Conservation (phyloP, 2,797 vertebrate species). For the Tadarida brasiliensis region DNA sequence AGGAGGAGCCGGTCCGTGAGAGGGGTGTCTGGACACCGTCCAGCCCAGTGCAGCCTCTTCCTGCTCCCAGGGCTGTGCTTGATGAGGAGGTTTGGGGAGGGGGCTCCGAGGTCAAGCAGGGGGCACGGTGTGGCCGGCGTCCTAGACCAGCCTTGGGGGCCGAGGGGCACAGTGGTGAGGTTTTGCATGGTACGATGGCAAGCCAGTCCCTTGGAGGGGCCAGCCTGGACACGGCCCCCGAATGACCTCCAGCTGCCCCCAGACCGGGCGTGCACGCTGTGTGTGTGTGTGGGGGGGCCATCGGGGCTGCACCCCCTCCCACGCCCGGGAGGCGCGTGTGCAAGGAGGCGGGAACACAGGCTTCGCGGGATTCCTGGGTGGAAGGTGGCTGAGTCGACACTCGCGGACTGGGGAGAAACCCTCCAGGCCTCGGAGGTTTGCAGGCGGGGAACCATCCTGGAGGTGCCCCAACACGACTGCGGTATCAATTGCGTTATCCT, state of each 20-base stretch:
- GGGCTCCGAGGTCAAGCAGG: neutral
- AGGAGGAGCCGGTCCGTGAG: rapidly evolving
- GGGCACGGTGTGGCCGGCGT: rapidly evolving
- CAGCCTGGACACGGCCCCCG: neutral
- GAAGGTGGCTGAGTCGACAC: constrained; percentile 85
- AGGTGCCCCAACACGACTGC: constrained; percentile 86
- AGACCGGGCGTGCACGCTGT: too few relatives aligned
- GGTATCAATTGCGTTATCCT: constrained; percentile 86
- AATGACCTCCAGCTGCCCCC: neutral
- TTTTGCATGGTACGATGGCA: rapidly evolving
- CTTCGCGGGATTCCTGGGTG: constrained; percentile 74
- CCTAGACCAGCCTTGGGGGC: rapidly evolving
- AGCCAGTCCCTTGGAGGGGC: neutral
- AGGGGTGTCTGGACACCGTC: rapidly evolving
- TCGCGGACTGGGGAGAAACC: constrained; percentile 74
- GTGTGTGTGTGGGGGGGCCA: rapidly evolving
- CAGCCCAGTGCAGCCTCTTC: neutral
- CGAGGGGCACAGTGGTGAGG: too few relatives aligned
- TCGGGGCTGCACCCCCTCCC: neutral
- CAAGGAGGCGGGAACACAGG: neutral
- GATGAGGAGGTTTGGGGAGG: neutral
- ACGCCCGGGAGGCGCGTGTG: neutral
- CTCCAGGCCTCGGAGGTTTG: constrained; percentile 73
- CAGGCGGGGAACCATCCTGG: constrained; percentile 40
- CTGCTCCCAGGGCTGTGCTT: too few relatives aligned